Evolutionary conservation across 2,888 invertebrate genomes (phyloP).

Genomic region (Perizoma affinitatum): DNA sequence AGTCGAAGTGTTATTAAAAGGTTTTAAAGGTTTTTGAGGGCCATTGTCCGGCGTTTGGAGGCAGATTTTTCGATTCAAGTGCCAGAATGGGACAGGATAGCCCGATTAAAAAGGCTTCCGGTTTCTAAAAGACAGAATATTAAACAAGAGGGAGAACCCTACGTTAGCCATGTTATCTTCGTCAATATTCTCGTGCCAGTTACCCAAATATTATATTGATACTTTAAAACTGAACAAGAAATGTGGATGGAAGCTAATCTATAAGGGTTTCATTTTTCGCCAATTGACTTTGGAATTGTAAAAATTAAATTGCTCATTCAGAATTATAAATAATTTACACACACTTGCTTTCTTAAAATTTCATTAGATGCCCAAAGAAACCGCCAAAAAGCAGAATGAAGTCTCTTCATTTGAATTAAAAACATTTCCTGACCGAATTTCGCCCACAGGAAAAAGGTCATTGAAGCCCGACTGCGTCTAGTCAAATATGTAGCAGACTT

Average conservation of each 20-base stretch:
- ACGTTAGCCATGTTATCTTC: too few species aligned
- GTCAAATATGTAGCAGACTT: slow-evolving; percentile 38
- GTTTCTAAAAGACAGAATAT: slow-evolving; percentile 19
- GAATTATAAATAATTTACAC: neutral
- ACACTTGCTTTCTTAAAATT: neutral
- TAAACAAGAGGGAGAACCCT: neutral
- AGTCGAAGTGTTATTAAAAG: slow-evolving; percentile 43
- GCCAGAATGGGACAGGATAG: slow-evolving; percentile 24
- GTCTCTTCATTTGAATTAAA: slow-evolving; percentile 21
- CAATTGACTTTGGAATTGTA: too few species aligned
- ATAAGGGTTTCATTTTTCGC: too few species aligned
- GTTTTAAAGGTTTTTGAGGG: slow-evolving; percentile 37
- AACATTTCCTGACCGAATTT: slow-evolving; percentile 16
- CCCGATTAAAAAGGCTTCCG: slow-evolving; percentile 30
- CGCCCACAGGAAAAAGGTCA: slow-evolving; percentile 26
- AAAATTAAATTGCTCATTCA: too few species aligned
- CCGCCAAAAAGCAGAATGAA: slow-evolving; percentile 1
- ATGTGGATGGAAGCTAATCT: too few species aligned
- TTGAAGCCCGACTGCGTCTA: slow-evolving; percentile 33
- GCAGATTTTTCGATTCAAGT: slow-evolving; percentile 32
- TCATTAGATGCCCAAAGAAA: slow-evolving; percentile 6
- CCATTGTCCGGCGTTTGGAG: slow-evolving; percentile 30
- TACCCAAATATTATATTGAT: too few species aligned
- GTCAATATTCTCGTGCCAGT: too few species aligned
- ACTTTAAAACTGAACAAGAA: too few species aligned